Evolutionary conservation across 2,797 vertebrate species (phyloP), one percentile per base, ranked within the genome.

Genomic region (Octomys mimax): DNA sequence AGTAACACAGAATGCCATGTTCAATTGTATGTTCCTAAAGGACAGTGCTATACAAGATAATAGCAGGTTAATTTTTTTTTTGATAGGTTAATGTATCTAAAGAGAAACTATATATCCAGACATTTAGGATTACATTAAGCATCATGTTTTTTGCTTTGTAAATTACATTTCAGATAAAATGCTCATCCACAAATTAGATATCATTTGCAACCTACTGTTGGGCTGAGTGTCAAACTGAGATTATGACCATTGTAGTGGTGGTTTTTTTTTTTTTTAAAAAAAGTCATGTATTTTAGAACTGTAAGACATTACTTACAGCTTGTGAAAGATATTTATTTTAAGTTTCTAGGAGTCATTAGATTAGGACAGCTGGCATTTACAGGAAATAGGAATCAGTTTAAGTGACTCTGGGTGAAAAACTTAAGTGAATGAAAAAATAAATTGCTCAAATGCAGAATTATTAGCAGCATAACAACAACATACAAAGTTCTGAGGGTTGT

Each of bases 331-430:
- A 31, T 86, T 92, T 92, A 68, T 75, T 70, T 28, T 86, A 57
- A 39, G 70, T 73, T 73, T 42, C 66, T 89, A 81, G 89, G 61
- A 90, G 24, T 81, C 22, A 31, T 16, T 81, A 22, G 36, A 22
- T 87, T 92, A 89, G 89, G 71, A 62, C 21, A 94, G 16, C 68
- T 87, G 73, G 54, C 71, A 85, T 93, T 96, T 94, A 87, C 16
- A 95, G 89, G 91, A 94, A 91, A 87, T 80, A 95, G 54, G 18
- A 89, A 73, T 92, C 5, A 2, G 87, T 86, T 91, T 70, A 95
- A 88, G 71, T 93, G 70, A 84, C 14, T 18, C 21, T 92, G 75
- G 39, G 70, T 70, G 16, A 92, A 77, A 87, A 89, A 19, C 46
- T 85, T 89, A 91, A 89, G 79, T 70, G 46, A 24, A 46, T 49